phyloP scores from a whole-genome alignment of 2,113 vertebrate species.

The Rhegmatorhina hoffmannsi region DNA sequence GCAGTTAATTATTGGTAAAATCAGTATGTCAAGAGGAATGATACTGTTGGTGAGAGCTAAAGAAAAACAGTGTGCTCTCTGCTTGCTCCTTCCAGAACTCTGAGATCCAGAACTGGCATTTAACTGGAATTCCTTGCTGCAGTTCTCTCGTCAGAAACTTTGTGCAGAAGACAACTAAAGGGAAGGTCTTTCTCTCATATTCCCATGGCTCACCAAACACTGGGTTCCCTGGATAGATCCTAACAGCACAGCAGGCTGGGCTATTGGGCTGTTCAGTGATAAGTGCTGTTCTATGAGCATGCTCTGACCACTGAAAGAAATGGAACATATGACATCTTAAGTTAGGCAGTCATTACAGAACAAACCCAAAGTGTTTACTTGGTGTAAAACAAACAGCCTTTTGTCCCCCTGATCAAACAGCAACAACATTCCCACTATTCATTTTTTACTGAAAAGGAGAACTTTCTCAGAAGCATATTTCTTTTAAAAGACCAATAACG shows the following conservation, averaged over 20 bases:
- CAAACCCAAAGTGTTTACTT: not conserved
- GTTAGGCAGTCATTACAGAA: not conserved
- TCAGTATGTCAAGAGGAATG: too few relatives aligned
- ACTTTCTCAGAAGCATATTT: not conserved
- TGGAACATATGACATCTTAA: not conserved
- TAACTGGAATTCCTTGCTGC: rapidly evolving
- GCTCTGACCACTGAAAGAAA: not conserved
- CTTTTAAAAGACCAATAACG: not conserved
- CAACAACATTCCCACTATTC: not conserved
- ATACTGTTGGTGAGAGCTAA: not conserved
- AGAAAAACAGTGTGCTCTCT: not conserved
- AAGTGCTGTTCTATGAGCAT: not conserved
- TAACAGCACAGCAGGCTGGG: rapidly evolving
- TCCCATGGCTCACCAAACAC: not conserved
- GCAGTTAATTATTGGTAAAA: not conserved
- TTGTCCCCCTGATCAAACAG: not conserved
- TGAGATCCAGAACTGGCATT: not conserved
- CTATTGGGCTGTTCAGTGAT: rapidly evolving
- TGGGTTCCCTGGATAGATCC: not conserved
- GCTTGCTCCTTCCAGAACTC: not conserved
- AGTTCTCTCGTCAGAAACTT: not conserved
- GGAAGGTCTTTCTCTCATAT: rapidly evolving
- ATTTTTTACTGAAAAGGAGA: not conserved
- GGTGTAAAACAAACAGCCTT: not conserved
- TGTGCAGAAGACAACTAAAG: not conserved